Conservation (phyloP, 2,888 invertebrate species). For the Drosophila histrio region DNA sequence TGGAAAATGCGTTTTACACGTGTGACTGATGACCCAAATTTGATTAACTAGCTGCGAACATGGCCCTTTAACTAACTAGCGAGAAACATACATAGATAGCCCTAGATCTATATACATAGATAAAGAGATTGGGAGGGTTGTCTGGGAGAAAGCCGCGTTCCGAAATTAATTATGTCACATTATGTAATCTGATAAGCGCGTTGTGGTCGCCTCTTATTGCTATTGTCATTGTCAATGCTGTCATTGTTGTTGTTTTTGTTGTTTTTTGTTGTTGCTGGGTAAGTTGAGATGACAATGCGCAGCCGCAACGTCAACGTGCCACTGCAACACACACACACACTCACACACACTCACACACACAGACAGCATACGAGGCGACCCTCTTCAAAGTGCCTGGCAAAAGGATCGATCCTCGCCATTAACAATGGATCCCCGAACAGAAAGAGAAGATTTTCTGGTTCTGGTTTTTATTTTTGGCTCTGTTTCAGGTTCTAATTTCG, state of each 20-base stretch:
- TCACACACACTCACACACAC: background rate
- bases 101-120: background rate
- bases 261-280: conserved; percentile 16
- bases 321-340: conserved; percentile 37
- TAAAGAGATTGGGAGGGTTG: background rate
- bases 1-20: conserved; percentile 70
- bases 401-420: conserved; percentile 39
- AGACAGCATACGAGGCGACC: conserved; percentile 41
- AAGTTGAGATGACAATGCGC: conserved; percentile 58
- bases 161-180: conserved; percentile 84
- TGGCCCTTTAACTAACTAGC: conserved; percentile 26
- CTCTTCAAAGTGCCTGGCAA: conserved; percentile 57
- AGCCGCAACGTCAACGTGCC: conserved; percentile 61
- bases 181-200: conserved; percentile 83
- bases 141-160: conserved; percentile 53
- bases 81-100: conserved; percentile 4
- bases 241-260: conserved; percentile 18
- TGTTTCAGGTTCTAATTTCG: conserved; percentile 42
- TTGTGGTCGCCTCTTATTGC: conserved; percentile 49
- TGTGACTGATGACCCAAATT: conserved; percentile 68
- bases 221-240: conserved; percentile 36
- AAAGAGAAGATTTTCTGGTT: conserved; percentile 7
- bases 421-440: conserved; percentile 22
- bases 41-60: conserved; percentile 52
- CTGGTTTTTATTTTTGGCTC: background rate